Evolutionary conservation across 2,113 vertebrate species (phyloP).

Genomic region (Vulpes vulpes): DNA sequence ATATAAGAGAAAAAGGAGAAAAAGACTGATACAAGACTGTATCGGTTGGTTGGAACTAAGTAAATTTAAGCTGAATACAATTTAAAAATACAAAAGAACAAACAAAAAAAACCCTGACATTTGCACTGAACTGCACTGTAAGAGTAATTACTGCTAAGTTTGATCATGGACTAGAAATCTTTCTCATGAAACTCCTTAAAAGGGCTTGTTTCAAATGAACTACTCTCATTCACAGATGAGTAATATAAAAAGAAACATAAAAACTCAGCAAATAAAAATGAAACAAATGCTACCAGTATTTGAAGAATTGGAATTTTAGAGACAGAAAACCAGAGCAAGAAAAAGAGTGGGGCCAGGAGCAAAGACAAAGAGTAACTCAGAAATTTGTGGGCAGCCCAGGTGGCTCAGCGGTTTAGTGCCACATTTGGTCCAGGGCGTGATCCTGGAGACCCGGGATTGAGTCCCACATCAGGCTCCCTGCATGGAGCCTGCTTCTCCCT

Average conservation of each 20-base stretch:
- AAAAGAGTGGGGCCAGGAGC: fast-evolving
- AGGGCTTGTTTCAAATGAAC: background rate
- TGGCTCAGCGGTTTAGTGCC: too few relatives aligned
- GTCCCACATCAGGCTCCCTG: too few relatives aligned
- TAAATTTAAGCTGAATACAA: background rate
- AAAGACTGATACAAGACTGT: background rate
- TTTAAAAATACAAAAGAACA: background rate
- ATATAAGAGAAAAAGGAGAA: background rate
- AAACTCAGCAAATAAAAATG: background rate
- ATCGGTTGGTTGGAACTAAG: background rate
- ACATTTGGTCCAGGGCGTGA: too few relatives aligned
- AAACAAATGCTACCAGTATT: background rate
- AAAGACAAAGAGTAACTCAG: fast-evolving
- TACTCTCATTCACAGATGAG: background rate
- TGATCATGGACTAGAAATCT: background rate
- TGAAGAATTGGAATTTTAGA: background rate
- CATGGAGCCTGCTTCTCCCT: too few relatives aligned
- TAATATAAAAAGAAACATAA: background rate
- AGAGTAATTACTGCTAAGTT: background rate
- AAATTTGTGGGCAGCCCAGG: background rate
- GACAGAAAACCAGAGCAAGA: background rate
- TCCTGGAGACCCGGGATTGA: too few relatives aligned
- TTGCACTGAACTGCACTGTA: background rate
- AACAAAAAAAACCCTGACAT: background rate
- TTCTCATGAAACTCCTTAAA: background rate